phyloP scores from a whole-genome alignment of 2,797 vertebrate genomes.

The Podarcis siculus region DNA sequence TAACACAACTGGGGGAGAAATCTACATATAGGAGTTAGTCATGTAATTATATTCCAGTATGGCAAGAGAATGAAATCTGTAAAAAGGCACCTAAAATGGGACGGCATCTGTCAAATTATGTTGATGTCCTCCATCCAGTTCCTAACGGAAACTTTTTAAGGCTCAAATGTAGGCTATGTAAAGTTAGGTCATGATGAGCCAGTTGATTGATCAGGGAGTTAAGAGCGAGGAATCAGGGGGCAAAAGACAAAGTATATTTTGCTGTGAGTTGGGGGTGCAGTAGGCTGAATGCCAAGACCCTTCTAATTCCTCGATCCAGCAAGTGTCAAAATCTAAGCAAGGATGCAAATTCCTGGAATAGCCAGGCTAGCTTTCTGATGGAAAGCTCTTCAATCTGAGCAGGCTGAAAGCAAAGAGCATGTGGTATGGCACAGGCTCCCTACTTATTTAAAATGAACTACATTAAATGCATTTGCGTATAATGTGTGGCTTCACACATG shows the following conservation, averaged over 20 bases:
- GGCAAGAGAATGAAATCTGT: background rate
- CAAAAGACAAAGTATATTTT: background rate
- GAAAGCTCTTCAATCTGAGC: too few relatives aligned
- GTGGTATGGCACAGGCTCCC: background rate
- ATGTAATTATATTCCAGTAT: fast-evolving
- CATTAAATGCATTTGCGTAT: background rate
- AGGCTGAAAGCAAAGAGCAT: background rate
- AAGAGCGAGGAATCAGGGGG: background rate
- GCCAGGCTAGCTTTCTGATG: too few relatives aligned
- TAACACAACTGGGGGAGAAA: background rate
- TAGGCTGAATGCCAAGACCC: too few relatives aligned
- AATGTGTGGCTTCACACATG: background rate
- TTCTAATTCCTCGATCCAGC: too few relatives aligned
- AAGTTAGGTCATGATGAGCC: background rate
- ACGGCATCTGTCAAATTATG: background rate
- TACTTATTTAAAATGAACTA: background rate
- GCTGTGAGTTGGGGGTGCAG: too few relatives aligned
- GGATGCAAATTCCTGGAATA: too few relatives aligned
- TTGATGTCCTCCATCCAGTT: background rate
- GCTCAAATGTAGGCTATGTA: background rate
- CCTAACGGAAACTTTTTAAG: background rate
- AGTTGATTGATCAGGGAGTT: background rate
- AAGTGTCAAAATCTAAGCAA: too few relatives aligned
- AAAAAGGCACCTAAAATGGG: background rate
- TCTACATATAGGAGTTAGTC: background rate